Conservation (phyloP, 2,113 vertebrate genomes). For the Pantherophis guttatus region DNA sequence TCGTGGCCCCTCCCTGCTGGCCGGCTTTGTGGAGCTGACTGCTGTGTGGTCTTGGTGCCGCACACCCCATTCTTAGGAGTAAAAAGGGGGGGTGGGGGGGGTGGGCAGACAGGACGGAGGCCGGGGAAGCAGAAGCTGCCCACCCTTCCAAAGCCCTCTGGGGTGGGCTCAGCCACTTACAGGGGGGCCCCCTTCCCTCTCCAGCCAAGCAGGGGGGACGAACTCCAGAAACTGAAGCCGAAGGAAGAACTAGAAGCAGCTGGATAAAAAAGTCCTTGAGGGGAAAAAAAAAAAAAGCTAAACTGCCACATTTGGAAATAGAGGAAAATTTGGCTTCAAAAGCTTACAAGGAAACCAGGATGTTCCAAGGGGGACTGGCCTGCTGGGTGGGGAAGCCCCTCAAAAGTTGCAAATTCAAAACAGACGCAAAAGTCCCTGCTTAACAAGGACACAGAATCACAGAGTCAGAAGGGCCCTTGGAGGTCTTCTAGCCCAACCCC, state of each 20-base stretch:
- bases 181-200: background rate
- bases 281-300: background rate
- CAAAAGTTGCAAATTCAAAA: background rate
- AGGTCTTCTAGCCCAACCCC: background rate
- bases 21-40: background rate
- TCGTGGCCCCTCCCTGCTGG: background rate
- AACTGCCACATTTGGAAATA: background rate
- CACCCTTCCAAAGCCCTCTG: background rate
- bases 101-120: background rate
- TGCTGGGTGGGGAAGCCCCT: background rate
- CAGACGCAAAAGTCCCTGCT: background rate
- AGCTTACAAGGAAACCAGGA: background rate
- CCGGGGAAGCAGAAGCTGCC: background rate
- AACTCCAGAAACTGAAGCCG: background rate
- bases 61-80: background rate
- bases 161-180: background rate
- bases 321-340: background rate
- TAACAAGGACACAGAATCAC: background rate
- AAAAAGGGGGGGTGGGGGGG: background rate
- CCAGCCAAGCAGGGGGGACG: background rate
- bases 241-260: background rate
- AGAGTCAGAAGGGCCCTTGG: background rate
- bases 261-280: background rate
- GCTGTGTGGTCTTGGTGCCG: background rate
- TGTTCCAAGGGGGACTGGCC: background rate